Base-by-base conservation (phyloP, 2,888 invertebrate genomes). In the Celastrina argiolus region DNA sequence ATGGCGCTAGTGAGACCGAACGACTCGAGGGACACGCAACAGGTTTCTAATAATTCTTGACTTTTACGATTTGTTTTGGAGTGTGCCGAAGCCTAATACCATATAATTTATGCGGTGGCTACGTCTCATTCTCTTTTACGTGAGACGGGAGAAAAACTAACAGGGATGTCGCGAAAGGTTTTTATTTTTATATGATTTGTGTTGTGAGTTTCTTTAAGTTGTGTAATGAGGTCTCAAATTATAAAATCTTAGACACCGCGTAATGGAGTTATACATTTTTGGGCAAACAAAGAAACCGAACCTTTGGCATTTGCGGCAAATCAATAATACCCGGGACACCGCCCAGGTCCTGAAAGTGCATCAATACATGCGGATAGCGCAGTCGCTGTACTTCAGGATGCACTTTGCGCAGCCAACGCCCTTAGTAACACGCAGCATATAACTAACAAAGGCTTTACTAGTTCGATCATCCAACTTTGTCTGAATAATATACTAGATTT, bases 391-490 rank as follows among this genome's bases (percentile, higher is more conserved):
- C 4, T 39, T 3, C 36, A 61, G 61, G n/a, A 39, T 61, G 61
- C 61, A 61, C 39, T 61, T 61, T 22, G 16, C 61, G 36, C 36
- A 61, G 61, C 0, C 34, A 61, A 61, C 61, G 61, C 61, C 61
- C 36, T 66, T 22, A 22, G 51, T 51, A 51, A 51, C 26, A 51
- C 22, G 26, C 51, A 26, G 22, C 22, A 14, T 12, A 51, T 22
- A 51, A 51, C 12, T 22, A 12, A 51, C 22, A 22, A 51, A 22
- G 22, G 4, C 12, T 26, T 14, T 2, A 26, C 22, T 51, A 12
- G 22, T 51, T n/a, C n/a, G n/a, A n/a, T n/a, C n/a, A n/a, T n/a
- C n/a, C n/a, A n/a, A n/a, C n/a, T n/a, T n/a, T n/a, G n/a, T n/a
- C n/a, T n/a, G n/a, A n/a, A n/a, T n/a, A n/a, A n/a, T n/a, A n/a